Base-by-base conservation (phyloP, 2,888 invertebrate genomes). In the Calliscelio sp. region DNA sequence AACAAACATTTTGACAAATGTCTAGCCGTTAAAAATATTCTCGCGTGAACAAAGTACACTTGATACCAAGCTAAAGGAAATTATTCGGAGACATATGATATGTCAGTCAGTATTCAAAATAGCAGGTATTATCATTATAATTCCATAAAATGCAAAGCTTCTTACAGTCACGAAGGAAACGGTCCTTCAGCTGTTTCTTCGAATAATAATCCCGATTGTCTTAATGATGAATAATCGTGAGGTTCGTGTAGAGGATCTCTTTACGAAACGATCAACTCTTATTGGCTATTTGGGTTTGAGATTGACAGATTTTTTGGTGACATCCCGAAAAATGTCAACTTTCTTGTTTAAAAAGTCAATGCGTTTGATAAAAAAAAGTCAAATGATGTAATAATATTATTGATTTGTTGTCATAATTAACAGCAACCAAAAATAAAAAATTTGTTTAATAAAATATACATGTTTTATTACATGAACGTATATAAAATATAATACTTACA, bases 161-260 rank as follows among this genome's bases (percentile, higher is more conserved):
- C 85, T 85, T 85, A 85, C 74, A 49, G 57, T 65, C 79, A 61
- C 78, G 70, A 78, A 68, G 65, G 81, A 85, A 80, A 81, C 73
- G 59, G 84, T 84, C 84, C 80, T 78, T 68, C 66, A 74, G 68
- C 74, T 55, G 71, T 71, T 77, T 84, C 85, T 73, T 38, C 65
- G 77, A 87, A 88, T 88, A n/a, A n/a, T n/a, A 89, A 88, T 89
- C 88, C 85, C 89, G 88, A 90, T 92, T 90, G 89, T 89, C 88
- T 88, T 90, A 92, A 91, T 90, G 87, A 85, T 74, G 86, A 88
- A 91, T 91, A 92, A 92, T 91, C 89, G 89, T 86, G 89, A 90
- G 90, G 87, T 89, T 90, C 89, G 89, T 87, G 88, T 90, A 81
- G 86, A 90, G 91, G 84, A 89, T 89, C 91, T 92, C 90, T 91